These are phyloP conservation scores for Calycopis cecrops DNA, from an alignment of 1,140 invertebrate species.

Conservation along the genomic window DNA sequence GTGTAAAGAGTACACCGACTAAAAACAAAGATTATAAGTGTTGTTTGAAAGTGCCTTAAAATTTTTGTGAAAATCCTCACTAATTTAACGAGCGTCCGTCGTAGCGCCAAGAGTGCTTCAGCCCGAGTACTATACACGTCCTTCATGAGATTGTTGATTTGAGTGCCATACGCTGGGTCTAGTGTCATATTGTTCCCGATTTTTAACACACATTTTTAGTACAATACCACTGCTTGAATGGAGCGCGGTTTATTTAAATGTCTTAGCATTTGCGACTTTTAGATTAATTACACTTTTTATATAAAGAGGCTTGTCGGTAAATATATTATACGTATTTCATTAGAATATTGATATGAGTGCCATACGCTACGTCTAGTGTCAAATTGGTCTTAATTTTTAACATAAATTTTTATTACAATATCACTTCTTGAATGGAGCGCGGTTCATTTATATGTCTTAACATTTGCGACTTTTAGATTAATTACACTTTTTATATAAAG, in stretches of 20 bases:
- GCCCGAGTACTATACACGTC: background rate
- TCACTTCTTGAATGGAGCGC: too few relatives aligned
- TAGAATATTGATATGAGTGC: background rate
- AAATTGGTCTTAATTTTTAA: too few relatives aligned
- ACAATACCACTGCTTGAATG: background rate
- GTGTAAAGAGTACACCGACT: too few relatives aligned
- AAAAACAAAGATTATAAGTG: too few relatives aligned
- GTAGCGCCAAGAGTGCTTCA: background rate
- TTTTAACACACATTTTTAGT: background rate
- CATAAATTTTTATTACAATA: background rate
- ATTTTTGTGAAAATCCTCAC: conserved; percentile 1
- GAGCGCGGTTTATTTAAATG: too few relatives aligned
- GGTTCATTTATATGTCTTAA: too few relatives aligned
- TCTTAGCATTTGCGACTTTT: too few relatives aligned
- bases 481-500: too few relatives aligned
- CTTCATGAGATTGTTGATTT: background rate
- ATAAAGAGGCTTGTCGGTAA: too few relatives aligned
- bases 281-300: too few relatives aligned
- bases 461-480: too few relatives aligned
- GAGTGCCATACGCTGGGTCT: background rate
- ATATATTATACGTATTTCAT: background rate
- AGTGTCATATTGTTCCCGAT: too few relatives aligned
- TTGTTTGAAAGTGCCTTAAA: background rate
- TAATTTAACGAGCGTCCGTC: conserved; percentile 8
- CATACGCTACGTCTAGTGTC: background rate